Conservation (phyloP, 92 coral and sea anemone species). For the Zoanthus gigantus region DNA sequence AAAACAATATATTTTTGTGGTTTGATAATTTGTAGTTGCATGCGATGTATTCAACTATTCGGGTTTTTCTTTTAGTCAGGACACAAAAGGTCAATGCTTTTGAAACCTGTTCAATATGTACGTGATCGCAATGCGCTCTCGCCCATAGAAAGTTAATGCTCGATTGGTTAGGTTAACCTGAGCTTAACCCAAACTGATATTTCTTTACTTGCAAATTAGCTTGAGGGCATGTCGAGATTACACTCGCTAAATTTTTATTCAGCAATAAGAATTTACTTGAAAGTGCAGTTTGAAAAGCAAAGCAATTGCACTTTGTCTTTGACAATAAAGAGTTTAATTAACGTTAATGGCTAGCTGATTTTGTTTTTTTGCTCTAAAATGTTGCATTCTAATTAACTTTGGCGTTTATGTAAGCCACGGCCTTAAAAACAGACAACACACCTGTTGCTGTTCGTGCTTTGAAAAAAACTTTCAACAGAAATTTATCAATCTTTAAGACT, state of each 20-base stretch:
- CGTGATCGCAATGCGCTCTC: conserved; percentile 29
- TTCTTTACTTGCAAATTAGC: conserved; percentile 20
- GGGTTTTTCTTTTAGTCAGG: not conserved
- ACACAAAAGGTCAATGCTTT: conserved; percentile 20
- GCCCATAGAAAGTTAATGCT: not conserved
- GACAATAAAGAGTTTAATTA: not conserved
- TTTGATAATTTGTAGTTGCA: no score
- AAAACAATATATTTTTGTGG: no score
- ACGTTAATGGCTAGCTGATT: not conserved
- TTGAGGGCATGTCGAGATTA: conserved; percentile 13
- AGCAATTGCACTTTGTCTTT: not conserved
- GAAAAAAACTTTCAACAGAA: not conserved
- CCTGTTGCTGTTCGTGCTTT: not conserved
- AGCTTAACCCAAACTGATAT: conserved; percentile 17
- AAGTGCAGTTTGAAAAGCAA: not conserved
- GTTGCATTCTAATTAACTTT: not conserved
- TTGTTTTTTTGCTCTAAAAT: not conserved
- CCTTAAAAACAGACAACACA: not conserved
- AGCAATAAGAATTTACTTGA: not conserved
- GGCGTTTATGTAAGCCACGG: no score
- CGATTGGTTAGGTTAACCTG: conserved; percentile 9
- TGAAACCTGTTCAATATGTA: conserved; percentile 19
- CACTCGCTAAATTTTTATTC: not conserved
- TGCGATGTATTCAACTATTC: no score
- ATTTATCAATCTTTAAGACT: not conserved